phyloP scores from a whole-genome alignment of 2,888 invertebrate genomes.

The Nasonovia ribisnigri region DNA sequence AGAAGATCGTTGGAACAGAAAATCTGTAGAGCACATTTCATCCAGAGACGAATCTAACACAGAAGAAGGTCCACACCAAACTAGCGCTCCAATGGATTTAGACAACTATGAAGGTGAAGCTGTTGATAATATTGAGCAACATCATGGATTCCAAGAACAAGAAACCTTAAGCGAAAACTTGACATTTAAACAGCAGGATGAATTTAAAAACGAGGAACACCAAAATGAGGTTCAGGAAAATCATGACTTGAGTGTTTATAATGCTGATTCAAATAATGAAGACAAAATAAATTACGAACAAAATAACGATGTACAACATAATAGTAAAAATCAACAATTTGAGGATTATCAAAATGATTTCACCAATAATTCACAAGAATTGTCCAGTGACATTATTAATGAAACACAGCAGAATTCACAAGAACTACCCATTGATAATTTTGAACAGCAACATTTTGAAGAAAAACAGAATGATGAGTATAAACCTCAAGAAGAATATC shows the following conservation, averaged over 20 bases:
- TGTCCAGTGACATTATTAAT: not conserved
- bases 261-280: not conserved
- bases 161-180: not conserved
- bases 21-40: slow-evolving; percentile 18
- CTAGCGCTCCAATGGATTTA: slow-evolving; percentile 57
- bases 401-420: not conserved
- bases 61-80: slow-evolving; percentile 32
- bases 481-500: not conserved
- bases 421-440: not conserved
- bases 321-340: not conserved
- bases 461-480: not conserved
- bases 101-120: slow-evolving; percentile 47
- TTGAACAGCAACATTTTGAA: not conserved
- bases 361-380: slow-evolving; percentile 23
- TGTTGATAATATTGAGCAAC: slow-evolving; percentile 37
- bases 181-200: not conserved
- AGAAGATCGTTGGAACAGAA: slow-evolving; percentile 25
- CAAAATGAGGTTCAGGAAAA: not conserved
- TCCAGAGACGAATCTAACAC: not conserved
- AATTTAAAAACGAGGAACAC: not conserved
- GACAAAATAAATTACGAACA: not conserved
- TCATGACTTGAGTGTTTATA: not conserved
- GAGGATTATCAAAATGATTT: slow-evolving; percentile 4
- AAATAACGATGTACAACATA: not conserved
- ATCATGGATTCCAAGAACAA: not conserved